Base-by-base conservation (phyloP, 2,797 vertebrate species). In the Halcyon leucocephala region DNA sequence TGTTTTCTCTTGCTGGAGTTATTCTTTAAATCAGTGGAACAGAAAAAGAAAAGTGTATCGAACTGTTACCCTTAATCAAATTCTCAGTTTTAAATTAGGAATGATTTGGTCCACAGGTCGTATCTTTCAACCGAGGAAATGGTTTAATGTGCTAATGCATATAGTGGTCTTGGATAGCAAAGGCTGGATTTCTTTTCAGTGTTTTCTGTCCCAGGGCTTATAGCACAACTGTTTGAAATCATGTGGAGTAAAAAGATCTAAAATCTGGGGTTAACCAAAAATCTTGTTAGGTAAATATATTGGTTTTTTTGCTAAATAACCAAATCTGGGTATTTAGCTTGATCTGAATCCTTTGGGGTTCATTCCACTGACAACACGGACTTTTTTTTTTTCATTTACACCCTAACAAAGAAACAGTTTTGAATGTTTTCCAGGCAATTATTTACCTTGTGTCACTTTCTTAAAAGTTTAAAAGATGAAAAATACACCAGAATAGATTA, bases 1-100 rank as follows among this genome's bases (percentile, higher is more conserved):
- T 97, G 95, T 96, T 95, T 96, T 96, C 89, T 91, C 80, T 95
- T 94, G 80, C 77, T 93, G 60, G 77, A 96, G 71, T 96, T 91
- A 92, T 89, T 94, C 78, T 85, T 95, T 87, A 86, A 94, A 90
- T 92, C 77, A 73, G 57, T 42, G 60, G 51, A 94, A 90, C 55
- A 95, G 73, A 90, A 93, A 83, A 95, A 73, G 55, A 72, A 83
- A 94, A 95, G 28, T 66, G 39, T 82, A 91, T 90, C 92, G 92
- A 95, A 77, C 93, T 94, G 95, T 94, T 90, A 60, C 42, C 74
- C 41, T 84, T 90, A 94, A 95, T 94, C 80, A 94, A 93, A 95
- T 95, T 94, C 93, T 95, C 88, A 95, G 70, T 58, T 95, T 76
- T 95, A 93, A 96, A 96, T 97, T 96, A 95, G 67, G 64, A 28